phyloP scores from a whole-genome alignment of 2,888 invertebrate genomes.

The Drosophila monieri region DNA sequence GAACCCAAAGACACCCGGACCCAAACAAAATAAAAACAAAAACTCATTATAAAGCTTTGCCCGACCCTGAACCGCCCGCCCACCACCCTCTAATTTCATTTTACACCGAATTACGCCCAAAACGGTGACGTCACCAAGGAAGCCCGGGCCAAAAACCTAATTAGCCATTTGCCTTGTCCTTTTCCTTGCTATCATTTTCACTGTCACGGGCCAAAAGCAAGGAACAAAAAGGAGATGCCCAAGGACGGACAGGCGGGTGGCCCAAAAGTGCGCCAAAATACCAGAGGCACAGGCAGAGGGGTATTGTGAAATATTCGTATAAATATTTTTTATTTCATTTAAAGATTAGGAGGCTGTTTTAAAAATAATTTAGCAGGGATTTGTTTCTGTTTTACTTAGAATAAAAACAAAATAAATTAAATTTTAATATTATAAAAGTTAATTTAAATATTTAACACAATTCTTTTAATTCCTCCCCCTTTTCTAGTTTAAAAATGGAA shows the following conservation, averaged over 20 bases:
- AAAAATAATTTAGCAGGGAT: no score
- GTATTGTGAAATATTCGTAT: no score
- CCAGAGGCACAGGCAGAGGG: background rate
- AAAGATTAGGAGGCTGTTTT: no score
- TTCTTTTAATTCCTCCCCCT: no score
- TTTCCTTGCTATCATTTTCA: constrained; percentile 70
- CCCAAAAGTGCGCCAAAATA: constrained; percentile 6
- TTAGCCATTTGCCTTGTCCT: constrained; percentile 64
- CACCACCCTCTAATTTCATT: constrained; percentile 67
- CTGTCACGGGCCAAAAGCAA: constrained; percentile 57
- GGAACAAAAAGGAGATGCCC: constrained; percentile 28
- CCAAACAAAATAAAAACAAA: constrained; percentile 40
- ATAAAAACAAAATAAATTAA: no score
- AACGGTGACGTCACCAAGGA: constrained; percentile 63
- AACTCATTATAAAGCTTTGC: constrained; percentile 43
- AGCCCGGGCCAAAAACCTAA: constrained; percentile 74
- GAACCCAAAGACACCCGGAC: constrained; percentile 33
- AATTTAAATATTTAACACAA: background rate
- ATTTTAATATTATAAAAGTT: no score
- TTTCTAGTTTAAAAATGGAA: background rate
- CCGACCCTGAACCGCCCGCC: constrained; percentile 6
- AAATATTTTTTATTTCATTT: no score
- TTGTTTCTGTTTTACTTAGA: no score
- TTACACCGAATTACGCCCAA: constrained; percentile 73
- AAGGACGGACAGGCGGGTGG: constrained; percentile 34